These are phyloP conservation scores for Esox niger DNA, from an alignment of 2,113 vertebrate genomes.

Conservation along the genomic window DNA sequence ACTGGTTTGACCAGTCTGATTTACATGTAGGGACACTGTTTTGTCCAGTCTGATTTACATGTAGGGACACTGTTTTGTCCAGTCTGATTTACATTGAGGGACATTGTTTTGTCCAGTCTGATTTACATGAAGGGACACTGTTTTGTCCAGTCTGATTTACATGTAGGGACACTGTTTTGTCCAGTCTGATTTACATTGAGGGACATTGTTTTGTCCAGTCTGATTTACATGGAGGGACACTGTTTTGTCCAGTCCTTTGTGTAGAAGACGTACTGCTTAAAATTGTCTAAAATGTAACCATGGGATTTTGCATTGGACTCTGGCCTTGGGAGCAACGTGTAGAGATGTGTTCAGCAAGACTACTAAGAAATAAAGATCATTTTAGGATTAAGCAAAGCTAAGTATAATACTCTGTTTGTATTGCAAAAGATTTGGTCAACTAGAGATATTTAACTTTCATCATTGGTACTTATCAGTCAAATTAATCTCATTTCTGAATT, in stretches of 20 bases:
- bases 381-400: too few relatives aligned
- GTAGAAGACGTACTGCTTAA: background rate
- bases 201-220: background rate
- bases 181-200: too few relatives aligned
- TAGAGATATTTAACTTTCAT: too few relatives aligned
- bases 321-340: background rate
- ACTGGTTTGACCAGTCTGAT: background rate
- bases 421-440: too few relatives aligned
- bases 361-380: background rate
- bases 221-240: too few relatives aligned
- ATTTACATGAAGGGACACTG: too few relatives aligned
- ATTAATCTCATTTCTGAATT: too few relatives aligned
- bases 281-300: background rate
- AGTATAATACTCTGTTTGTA: too few relatives aligned
- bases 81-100: background rate
- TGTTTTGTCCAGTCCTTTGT: too few relatives aligned
- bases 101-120: background rate
- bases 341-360: background rate
- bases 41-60: background rate
- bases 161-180: background rate
- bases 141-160: background rate
- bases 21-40: background rate
- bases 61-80: background rate
- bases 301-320: background rate
- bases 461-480: too few relatives aligned